These are phyloP conservation scores for Astyanax mexicanus DNA, from an alignment of 2,797 vertebrate species.

Conservation along the genomic window DNA sequence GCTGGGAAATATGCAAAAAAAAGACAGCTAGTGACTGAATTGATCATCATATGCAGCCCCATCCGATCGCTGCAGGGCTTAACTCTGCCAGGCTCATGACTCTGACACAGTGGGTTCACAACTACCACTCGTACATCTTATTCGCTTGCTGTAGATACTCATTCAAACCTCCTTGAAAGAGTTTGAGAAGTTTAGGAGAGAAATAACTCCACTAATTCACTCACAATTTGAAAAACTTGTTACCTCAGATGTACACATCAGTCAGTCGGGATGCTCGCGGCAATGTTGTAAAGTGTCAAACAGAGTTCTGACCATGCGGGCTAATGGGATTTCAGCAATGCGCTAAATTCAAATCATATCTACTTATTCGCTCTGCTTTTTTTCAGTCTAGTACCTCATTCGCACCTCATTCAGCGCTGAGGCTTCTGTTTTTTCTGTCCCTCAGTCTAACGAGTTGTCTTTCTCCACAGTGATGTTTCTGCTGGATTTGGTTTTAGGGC, in stretches of 20 bases:
- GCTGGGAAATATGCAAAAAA: slow-evolving; percentile 37
- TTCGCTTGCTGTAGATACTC: background rate
- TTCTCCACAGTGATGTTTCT: slow-evolving; percentile 27
- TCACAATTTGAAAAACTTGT: slow-evolving; percentile 14
- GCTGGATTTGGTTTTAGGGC: slow-evolving; percentile 69
- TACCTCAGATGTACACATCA: slow-evolving; percentile 33
- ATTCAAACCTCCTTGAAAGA: slow-evolving; percentile 9
- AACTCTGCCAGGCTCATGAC: slow-evolving; percentile 22
- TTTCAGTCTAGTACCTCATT: slow-evolving; percentile 12
- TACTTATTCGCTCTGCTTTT: slow-evolving; percentile 19
- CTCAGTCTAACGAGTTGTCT: slow-evolving; percentile 15
- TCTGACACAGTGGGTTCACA: slow-evolving; percentile 27
- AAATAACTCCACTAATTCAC: slow-evolving; percentile 3
- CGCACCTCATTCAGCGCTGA: background rate
- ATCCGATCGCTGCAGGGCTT: slow-evolving; percentile 10
- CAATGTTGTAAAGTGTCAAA: slow-evolving; percentile 30
- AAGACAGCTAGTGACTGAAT: slow-evolving; percentile 6
- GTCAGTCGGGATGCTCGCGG: slow-evolving; percentile 13
- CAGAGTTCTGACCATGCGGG: slow-evolving; percentile 18
- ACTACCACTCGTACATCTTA: slow-evolving; percentile 7
- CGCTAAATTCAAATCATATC: background rate
- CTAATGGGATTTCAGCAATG: slow-evolving; percentile 38
- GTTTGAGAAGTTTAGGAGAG: slow-evolving; percentile 22
- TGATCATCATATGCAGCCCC: slow-evolving; percentile 36
- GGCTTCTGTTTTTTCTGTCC: background rate